A percentile compares a stretch with the other conserved stretches of the same genome.
Conservation (phyloP, 2,888 invertebrate genomes). For the Thera obeliscata region DNA sequence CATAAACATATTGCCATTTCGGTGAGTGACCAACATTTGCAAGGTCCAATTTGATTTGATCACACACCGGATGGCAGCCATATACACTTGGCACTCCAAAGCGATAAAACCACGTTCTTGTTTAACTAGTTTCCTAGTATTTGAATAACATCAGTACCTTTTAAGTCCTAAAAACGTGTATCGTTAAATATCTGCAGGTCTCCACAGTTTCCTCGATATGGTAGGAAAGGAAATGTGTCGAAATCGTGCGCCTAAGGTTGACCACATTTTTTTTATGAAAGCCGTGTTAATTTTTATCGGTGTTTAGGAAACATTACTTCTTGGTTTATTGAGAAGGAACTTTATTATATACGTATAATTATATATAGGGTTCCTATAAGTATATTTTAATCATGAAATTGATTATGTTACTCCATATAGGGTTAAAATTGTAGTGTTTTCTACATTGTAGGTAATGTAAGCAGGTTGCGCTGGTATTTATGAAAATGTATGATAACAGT, state of each 20-base stretch:
- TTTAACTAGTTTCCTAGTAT: constrained; percentile 11
- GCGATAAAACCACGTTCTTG: constrained; percentile 13
- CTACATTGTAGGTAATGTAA: background rate
- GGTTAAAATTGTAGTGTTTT: background rate
- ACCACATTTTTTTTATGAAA: constrained; percentile 11
- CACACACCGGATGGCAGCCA: constrained; percentile 11
- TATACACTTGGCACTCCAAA: constrained; percentile 14
- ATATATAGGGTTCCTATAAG: no score
- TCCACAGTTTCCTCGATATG: constrained; percentile 19
- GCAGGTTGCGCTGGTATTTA: background rate
- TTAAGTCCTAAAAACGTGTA: constrained; percentile 13
- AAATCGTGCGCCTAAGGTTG: constrained; percentile 19
- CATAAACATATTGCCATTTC: no score
- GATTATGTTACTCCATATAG: no score
- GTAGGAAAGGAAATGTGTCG: constrained; percentile 26
- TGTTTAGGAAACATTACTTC: no score
- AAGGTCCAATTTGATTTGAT: constrained; percentile 10
- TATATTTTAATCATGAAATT: no score
- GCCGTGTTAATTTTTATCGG: background rate
- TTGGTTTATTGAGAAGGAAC: no score
- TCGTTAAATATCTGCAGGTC: constrained; percentile 15
- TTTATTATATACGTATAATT: no score
- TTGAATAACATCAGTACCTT: constrained; percentile 5
- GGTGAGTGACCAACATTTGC: background rate
- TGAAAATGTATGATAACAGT: background rate